phyloP scores from a whole-genome alignment of 2,888 invertebrate species.

The Yponomeuta evonymella region DNA sequence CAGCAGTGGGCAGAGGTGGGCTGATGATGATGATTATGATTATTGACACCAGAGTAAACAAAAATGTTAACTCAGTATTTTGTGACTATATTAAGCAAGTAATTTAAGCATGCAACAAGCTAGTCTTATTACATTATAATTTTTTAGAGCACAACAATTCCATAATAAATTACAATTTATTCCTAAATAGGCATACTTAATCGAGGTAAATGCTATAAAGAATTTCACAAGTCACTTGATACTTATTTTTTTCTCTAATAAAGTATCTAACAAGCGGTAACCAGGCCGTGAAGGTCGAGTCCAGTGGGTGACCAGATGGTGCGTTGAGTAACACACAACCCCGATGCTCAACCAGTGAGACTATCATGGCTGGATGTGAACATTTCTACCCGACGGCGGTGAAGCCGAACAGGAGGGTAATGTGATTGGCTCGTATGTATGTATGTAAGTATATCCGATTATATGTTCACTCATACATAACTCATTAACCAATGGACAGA shows the following conservation, averaged over 20 bases:
- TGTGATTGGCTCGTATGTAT: too few species aligned
- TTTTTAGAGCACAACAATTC: neutral
- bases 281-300: slow-evolving; percentile 30
- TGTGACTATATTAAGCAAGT: too few species aligned
- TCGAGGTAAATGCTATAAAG: neutral
- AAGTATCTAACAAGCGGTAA: slow-evolving; percentile 17
- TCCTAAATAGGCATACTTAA: neutral
- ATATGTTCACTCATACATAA: too few species aligned
- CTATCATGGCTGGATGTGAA: neutral
- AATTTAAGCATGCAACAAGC: too few species aligned
- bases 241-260: slow-evolving; percentile 10
- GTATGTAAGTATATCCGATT: too few species aligned
- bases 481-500: too few species aligned
- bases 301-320: slow-evolving; percentile 14
- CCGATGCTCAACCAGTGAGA: neutral
- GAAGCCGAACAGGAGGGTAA: too few species aligned
- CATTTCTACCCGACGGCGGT: too few species aligned
- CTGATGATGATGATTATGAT: too few species aligned
- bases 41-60: too few species aligned
- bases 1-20: too few species aligned
- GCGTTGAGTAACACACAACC: slow-evolving; percentile 12
- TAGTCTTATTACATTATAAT: neutral
- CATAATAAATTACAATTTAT: neutral
- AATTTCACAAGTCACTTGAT: neutral
- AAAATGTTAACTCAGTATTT: too few species aligned